Base-by-base conservation (phyloP, 2,113 vertebrate species). In the Campylomormyrus numenius region DNA sequence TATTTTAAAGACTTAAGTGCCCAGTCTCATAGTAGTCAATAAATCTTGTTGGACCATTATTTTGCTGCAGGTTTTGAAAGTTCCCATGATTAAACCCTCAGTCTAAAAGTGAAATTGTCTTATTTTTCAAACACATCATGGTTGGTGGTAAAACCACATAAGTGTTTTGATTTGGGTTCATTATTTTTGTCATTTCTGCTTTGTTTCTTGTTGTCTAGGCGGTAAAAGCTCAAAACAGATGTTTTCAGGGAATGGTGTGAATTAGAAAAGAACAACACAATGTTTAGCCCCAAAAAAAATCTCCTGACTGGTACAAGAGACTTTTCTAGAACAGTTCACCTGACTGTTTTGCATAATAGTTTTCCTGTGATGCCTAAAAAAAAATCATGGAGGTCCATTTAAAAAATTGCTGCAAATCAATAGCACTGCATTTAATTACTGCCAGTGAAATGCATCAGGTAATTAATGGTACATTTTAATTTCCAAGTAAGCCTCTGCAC, bases 1-100 rank as follows among this genome's bases (percentile, higher is more conserved):
- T 84, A 90, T 85, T 90, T 85, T 85, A 85, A 90, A 46, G 52
- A 86, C 56, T 31, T 53, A 86, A 90, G 56, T 31, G 24, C 83
- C 15, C 53, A 13, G 24, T 62, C 56, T 62, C 83, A 27, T 45
- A 48, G 46, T 83, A 24, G 3, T 31, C 50, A 58, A 83, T 86
- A 45, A 62, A 48, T 90, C n/a, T 85, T 62, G 39, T 17, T 48
- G 21, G 50, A 48, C 5, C 11, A 52, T 86, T 27, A 62, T 85
- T 66, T 62, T 62, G 50, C 50, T 56, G 53, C 2, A 83, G 5
- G 3, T 45, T 89, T 35, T 42, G 39, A 49, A 39, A 5, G 10
- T 56, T 66, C 21, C 77, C 19, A 3, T 50, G 13, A 4, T 77
- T 45, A 39, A 87, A 15, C 49, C 19, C 35, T 56, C 49, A 45